Evolutionary conservation across 2,888 invertebrate genomes (phyloP).

Genomic region (Drosophila eohydei): DNA sequence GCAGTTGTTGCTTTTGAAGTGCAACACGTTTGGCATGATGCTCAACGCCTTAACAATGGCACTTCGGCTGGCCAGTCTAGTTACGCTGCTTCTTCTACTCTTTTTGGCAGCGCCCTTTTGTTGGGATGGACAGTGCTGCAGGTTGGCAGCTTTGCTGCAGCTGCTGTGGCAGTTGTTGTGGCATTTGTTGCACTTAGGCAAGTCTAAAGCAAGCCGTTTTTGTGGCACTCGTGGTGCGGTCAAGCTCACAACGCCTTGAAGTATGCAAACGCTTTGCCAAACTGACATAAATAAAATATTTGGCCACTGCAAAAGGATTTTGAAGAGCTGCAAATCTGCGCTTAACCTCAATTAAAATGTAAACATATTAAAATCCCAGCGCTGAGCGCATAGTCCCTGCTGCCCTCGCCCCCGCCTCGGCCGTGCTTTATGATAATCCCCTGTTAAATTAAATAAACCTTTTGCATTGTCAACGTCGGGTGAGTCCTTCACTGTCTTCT

Average conservation of each 20-base stretch:
- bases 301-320: constrained; percentile 41
- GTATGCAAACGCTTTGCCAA: constrained; percentile 59
- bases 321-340: constrained; percentile 62
- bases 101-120: constrained; percentile 35
- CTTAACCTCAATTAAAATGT: constrained; percentile 80
- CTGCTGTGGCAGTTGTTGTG: constrained; percentile 47
- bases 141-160: constrained; percentile 17
- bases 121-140: constrained; percentile 27
- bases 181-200: constrained; percentile 66
- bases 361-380: constrained; percentile 75
- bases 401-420: background rate
- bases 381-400: constrained; percentile 6
- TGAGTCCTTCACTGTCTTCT: constrained; percentile 34
- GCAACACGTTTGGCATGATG: constrained; percentile 64
- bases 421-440: constrained; percentile 41
- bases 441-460: constrained; percentile 69
- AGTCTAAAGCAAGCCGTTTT: constrained; percentile 44
- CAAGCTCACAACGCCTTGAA: constrained; percentile 67
- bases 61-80: constrained; percentile 49
- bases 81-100: constrained; percentile 9
- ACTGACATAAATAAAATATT: constrained; percentile 70
- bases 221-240: constrained; percentile 60
- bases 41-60: constrained; percentile 71
- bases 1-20: constrained; percentile 26
- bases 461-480: constrained; percentile 52